These are phyloP conservation scores for Quadroppia sp. DNA, from an alignment of 2,888 invertebrate genomes.

Conservation along the genomic window DNA sequence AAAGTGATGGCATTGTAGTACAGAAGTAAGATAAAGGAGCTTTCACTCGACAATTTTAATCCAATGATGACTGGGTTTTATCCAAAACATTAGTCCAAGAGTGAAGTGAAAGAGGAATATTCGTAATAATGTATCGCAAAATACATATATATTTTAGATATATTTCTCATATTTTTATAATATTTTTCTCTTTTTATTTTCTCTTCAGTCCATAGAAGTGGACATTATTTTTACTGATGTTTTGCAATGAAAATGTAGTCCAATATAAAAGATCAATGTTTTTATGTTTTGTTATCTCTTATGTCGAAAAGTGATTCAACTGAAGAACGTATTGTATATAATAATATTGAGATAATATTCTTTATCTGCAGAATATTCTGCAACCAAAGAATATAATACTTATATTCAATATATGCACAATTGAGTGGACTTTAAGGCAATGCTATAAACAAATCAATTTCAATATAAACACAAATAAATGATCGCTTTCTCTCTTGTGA, in stretches of 20 bases:
- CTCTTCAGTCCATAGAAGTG: conserved; percentile 4
- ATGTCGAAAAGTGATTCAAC: conserved; percentile 4
- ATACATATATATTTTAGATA: conserved; percentile 24
- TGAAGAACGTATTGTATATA: too few species aligned
- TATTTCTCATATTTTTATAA: not conserved
- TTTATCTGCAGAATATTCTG: not conserved
- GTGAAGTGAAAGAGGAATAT: conserved; percentile 23
- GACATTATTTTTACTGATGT: conserved; percentile 25
- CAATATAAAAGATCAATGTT: conserved; percentile 6
- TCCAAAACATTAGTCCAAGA: conserved; percentile 33
- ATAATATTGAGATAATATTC: not conserved
- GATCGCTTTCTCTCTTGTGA: too few species aligned
- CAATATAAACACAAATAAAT: not conserved
- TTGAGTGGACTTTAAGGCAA: not conserved
- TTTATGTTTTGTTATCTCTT: conserved; percentile 4
- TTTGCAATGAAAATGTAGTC: conserved; percentile 7
- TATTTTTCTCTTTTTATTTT: not conserved
- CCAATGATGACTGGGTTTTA: conserved; percentile 38
- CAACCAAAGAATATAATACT: not conserved
- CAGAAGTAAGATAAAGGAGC: conserved; percentile 34
- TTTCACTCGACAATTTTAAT: conserved; percentile 34
- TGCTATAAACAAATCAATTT: not conserved
- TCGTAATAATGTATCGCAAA: conserved; percentile 36
- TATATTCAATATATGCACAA: conserved; percentile 14
- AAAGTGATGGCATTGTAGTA: not conserved